Evolutionary conservation across 2,113 vertebrate species (phyloP).

Genomic region (Verasper variegatus): DNA sequence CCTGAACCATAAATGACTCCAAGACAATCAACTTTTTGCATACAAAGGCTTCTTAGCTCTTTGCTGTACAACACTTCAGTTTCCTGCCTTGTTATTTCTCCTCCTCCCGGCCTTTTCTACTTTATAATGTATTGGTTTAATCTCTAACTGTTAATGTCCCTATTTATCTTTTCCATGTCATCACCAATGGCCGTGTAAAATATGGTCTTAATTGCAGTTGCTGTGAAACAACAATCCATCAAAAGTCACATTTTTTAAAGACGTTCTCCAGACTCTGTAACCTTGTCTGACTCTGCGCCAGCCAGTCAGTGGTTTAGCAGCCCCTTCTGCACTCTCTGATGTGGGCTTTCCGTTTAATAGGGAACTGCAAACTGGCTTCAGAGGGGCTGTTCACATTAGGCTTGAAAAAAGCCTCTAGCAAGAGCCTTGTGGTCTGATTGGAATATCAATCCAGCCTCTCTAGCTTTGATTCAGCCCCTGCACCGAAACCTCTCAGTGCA

Average conservation of each 20-base stretch:
- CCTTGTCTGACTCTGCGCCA: constrained; percentile 50
- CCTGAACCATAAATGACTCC: neutral
- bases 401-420: constrained; percentile 44
- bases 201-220: neutral
- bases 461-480: constrained; percentile 59
- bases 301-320: constrained; percentile 26
- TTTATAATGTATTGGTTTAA: constrained; percentile 15
- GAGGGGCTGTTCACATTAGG: constrained; percentile 54
- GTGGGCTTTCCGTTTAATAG: constrained; percentile 56
- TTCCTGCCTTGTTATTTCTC: constrained; percentile 22
- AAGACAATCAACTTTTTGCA: neutral
- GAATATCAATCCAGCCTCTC: constrained; percentile 75
- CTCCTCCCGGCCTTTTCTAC: neutral
- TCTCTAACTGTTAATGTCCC: constrained; percentile 13
- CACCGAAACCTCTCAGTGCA: constrained; percentile 43
- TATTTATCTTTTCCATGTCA: constrained; percentile 13
- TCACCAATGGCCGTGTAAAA: constrained; percentile 14
- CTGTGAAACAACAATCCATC: constrained; percentile 19
- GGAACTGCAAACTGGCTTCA: constrained; percentile 47
- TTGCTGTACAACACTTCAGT: constrained; percentile 19
- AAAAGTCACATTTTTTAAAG: constrained; percentile 8
- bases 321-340: constrained; percentile 23
- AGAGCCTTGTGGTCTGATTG: neutral
- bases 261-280: constrained; percentile 19
- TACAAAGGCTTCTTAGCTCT: neutral